A percentile compares a stretch with the other conserved stretches of the same genome.
These are phyloP conservation scores for Dromococcyx pavoninus DNA, from an alignment of 2,797 vertebrate genomes.

Conservation along the genomic window DNA sequence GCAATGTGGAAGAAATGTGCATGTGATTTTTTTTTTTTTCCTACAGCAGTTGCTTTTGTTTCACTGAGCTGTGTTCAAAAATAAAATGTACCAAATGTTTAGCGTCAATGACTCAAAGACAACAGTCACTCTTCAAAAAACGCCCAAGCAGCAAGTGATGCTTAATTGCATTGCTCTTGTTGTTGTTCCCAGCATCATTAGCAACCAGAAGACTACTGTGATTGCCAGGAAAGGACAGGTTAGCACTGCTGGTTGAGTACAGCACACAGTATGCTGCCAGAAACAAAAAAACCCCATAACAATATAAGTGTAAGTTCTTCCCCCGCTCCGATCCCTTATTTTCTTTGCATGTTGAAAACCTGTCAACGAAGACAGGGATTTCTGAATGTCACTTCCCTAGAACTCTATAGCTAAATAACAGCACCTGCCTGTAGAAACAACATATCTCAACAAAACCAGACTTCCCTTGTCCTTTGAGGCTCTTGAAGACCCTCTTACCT, in stretches of 20 bases:
- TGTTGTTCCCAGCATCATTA: background rate
- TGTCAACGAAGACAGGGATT: background rate
- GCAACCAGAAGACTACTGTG: background rate
- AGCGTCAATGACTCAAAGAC: background rate
- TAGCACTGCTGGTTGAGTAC: background rate
- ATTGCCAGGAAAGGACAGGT: background rate
- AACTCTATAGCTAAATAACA: background rate
- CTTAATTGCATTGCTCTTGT: background rate
- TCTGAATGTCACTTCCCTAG: background rate
- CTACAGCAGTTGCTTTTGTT: background rate
- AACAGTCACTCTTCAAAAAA: background rate
- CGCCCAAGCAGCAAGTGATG: background rate
- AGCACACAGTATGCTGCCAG: background rate
- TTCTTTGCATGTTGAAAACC: background rate
- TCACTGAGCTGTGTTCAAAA: background rate
- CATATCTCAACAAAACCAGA: rapidly evolving
- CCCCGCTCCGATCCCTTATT: background rate
- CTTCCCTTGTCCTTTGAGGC: no score
- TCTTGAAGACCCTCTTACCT: no score
- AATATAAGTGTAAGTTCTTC: background rate
- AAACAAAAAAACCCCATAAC: background rate
- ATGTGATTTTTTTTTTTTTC: background rate
- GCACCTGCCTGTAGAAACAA: background rate
- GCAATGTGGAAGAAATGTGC: background rate
- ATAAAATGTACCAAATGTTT: background rate